Conservation (phyloP, 1,140 invertebrate species). For the Meloidogyne exigua region DNA sequence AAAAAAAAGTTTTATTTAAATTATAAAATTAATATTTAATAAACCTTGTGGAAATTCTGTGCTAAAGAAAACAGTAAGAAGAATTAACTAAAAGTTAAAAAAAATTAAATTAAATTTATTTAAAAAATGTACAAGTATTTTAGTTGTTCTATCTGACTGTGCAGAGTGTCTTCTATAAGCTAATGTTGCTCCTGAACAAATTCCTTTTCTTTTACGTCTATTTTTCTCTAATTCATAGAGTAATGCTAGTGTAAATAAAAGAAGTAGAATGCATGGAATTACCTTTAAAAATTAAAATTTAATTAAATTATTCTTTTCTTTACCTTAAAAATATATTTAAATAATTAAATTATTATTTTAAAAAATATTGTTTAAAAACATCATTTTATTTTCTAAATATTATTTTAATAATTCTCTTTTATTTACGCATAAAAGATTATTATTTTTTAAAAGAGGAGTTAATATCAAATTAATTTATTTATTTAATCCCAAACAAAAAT, state of each 20-base stretch:
- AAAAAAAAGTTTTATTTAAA: no score
- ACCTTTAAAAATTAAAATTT: slow-evolving; percentile 38
- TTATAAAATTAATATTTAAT: background rate
- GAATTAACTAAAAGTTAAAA: slow-evolving; percentile 23
- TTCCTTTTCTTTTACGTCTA: slow-evolving; percentile 30
- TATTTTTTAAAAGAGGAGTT: background rate
- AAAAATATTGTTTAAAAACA: background rate
- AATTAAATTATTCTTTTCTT: background rate
- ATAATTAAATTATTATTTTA: no score
- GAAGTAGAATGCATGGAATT: slow-evolving; percentile 44
- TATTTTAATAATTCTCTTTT: background rate
- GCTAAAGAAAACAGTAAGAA: slow-evolving; percentile 40
- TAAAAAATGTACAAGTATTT: slow-evolving; percentile 27
- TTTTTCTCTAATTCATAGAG: slow-evolving; percentile 43
- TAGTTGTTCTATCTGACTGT: slow-evolving; percentile 50
- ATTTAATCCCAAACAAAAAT: background rate
- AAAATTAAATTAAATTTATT: background rate
- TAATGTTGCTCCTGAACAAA: slow-evolving; percentile 49
- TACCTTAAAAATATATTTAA: background rate
- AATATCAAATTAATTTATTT: background rate
- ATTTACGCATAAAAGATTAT: background rate
- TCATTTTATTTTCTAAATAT: background rate
- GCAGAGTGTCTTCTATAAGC: slow-evolving; percentile 32
- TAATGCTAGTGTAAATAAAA: slow-evolving; percentile 46
- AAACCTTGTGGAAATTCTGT: slow-evolving; percentile 46